Conservation (phyloP, 2,888 invertebrate genomes). For the Agrotis ipsilon region DNA sequence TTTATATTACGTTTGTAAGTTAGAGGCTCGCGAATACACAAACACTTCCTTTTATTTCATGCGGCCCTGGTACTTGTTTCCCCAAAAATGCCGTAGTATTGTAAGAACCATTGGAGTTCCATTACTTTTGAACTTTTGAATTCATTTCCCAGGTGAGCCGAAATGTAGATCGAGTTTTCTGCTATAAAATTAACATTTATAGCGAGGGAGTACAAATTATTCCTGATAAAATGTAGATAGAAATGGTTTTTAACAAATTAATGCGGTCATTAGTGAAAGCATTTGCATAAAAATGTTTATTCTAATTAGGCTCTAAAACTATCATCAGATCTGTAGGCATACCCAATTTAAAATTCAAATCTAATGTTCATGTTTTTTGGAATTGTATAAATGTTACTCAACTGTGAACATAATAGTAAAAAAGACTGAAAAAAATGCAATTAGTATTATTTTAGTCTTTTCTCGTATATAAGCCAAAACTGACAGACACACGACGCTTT, state of each 20-base stretch:
- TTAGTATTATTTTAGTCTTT: no score
- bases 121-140: constrained; percentile 58
- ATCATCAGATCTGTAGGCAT: neutral
- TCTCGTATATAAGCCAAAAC: no score
- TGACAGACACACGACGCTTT: no score
- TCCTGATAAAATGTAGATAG: constrained; percentile 47
- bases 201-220: constrained; percentile 46
- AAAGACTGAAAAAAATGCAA: no score
- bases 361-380: neutral
- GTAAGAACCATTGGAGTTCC: constrained; percentile 62
- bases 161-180: constrained; percentile 48
- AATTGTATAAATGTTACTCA: neutral
- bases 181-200: constrained; percentile 58
- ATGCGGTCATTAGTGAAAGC: constrained; percentile 39
- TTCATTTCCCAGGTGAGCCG: constrained; percentile 59
- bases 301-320: neutral
- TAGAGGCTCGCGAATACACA: constrained; percentile 28
- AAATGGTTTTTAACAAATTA: constrained; percentile 43
- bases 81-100: constrained; percentile 31
- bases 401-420: neutral
- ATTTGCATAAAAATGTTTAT: constrained; percentile 16
- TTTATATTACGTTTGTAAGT: constrained; percentile 34
- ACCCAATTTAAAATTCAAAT: neutral
- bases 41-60: constrained; percentile 14
- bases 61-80: neutral